Evolutionary conservation across 2,797 vertebrate genomes (phyloP).

Genomic region (Pseudochirops corinnae): DNA sequence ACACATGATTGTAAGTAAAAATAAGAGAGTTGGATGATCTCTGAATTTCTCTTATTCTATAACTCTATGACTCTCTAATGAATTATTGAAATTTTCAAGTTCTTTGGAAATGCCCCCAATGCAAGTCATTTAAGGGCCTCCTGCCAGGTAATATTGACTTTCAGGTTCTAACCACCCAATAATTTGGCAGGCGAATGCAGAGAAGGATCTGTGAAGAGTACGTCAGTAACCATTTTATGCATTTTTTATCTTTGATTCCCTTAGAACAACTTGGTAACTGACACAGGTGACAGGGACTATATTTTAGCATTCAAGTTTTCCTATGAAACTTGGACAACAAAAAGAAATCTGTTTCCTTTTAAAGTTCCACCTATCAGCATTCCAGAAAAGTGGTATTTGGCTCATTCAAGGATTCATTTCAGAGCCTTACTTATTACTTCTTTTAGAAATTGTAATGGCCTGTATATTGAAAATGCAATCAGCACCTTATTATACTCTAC

Average conservation of each 20-base stretch:
- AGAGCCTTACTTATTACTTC: slow-evolving; percentile 32
- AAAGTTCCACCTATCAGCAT: slow-evolving; percentile 11
- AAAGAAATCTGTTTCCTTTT: slow-evolving; percentile 19
- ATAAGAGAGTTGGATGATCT: not conserved
- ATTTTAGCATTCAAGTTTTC: slow-evolving; percentile 42
- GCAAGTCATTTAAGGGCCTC: not conserved
- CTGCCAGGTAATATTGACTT: not conserved
- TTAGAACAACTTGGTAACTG: not conserved
- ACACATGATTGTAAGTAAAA: not conserved
- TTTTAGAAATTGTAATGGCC: slow-evolving; percentile 48
- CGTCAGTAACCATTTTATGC: not conserved
- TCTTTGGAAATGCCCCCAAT: not conserved
- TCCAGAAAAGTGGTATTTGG: slow-evolving; percentile 39
- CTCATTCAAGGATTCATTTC: slow-evolving; percentile 36
- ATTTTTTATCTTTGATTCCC: not conserved
- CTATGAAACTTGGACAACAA: slow-evolving; percentile 18
- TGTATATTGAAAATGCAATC: slow-evolving; percentile 62
- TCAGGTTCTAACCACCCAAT: not conserved
- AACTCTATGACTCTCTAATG: not conserved
- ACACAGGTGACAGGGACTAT: not conserved
- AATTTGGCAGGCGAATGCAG: not conserved
- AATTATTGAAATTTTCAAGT: not conserved
- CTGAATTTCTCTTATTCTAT: not conserved
- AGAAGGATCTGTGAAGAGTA: not conserved
- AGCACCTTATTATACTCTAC: slow-evolving; percentile 48